These are phyloP conservation scores for Deladenus siricidicola DNA, from an alignment of 2,888 invertebrate species.

Conservation along the genomic window DNA sequence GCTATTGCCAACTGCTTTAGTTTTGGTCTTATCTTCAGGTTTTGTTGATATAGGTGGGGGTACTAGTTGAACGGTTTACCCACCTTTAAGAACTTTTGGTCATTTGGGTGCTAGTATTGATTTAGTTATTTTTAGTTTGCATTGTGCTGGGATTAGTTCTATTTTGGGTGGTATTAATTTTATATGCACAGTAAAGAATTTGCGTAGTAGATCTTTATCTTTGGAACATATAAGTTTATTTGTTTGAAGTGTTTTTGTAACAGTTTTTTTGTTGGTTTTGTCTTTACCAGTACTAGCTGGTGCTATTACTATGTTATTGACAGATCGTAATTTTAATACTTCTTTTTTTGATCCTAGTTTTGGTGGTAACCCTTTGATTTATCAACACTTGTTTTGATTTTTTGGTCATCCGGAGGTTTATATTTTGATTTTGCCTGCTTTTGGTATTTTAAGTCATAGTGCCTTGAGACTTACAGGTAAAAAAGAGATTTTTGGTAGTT, in stretches of 20 bases:
- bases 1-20: conserved; percentile 66
- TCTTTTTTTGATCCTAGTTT: conserved; percentile 73
- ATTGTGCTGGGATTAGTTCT: conserved; percentile 63
- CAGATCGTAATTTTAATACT: conserved; percentile 72
- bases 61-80: conserved; percentile 72
- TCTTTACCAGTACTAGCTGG: conserved; percentile 71
- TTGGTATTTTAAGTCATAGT: conserved; percentile 73
- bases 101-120: conserved; percentile 67
- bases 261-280: conserved; percentile 63
- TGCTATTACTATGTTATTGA: conserved; percentile 71
- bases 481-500: conserved; percentile 43
- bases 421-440: conserved; percentile 74
- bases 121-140: conserved; percentile 69
- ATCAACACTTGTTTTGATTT: conserved; percentile 78
- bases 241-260: conserved; percentile 67
- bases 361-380: conserved; percentile 72
- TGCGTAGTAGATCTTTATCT: conserved; percentile 62
- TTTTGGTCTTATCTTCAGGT: conserved; percentile 63
- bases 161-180: conserved; percentile 72
- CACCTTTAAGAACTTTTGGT: conserved; percentile 64
- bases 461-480: conserved; percentile 65
- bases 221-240: conserved; percentile 67
- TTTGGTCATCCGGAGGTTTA: conserved; percentile 81
- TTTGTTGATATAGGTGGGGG: conserved; percentile 67
- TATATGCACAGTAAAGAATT: conserved; percentile 70